These are phyloP conservation scores for Folsomia manolachei DNA, from an alignment of 2,888 invertebrate genomes.

Conservation along the genomic window DNA sequence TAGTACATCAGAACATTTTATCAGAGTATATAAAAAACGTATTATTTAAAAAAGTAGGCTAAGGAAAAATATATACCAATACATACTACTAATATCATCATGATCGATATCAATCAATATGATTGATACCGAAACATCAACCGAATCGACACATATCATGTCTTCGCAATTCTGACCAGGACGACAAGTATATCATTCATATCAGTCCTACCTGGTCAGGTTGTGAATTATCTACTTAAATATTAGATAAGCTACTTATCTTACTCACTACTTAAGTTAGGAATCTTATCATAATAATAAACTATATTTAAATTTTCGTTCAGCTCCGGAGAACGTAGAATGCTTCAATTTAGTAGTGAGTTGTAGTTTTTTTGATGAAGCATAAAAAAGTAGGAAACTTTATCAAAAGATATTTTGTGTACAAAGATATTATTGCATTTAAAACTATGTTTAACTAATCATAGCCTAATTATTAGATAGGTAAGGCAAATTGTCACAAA, in stretches of 20 bases:
- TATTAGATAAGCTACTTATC: neutral
- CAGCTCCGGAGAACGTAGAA: neutral
- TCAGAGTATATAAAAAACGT: too few relatives aligned
- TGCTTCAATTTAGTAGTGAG: too few relatives aligned
- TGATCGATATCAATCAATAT: neutral
- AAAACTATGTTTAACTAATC: neutral
- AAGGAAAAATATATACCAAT: neutral
- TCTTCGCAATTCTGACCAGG: conserved; percentile 1
- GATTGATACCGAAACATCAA: conserved; percentile 23
- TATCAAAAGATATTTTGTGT: conserved; percentile 5
- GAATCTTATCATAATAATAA: neutral
- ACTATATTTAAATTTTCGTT: neutral
- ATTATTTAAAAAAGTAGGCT: too few relatives aligned
- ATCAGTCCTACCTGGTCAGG: conserved; percentile 2
- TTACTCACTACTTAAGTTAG: neutral
- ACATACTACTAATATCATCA: too few relatives aligned
- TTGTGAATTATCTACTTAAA: neutral
- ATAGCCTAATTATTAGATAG: neutral
- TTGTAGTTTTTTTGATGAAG: too few relatives aligned
- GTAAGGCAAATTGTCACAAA: neutral
- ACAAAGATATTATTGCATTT: conserved; percentile 6
- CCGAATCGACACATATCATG: conserved; percentile 33
- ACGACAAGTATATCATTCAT: neutral
- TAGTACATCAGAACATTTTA: too few relatives aligned
- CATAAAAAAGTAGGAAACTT: neutral